phyloP scores from a whole-genome alignment of 2,113 vertebrate genomes.

The Gymnarchus niloticus region DNA sequence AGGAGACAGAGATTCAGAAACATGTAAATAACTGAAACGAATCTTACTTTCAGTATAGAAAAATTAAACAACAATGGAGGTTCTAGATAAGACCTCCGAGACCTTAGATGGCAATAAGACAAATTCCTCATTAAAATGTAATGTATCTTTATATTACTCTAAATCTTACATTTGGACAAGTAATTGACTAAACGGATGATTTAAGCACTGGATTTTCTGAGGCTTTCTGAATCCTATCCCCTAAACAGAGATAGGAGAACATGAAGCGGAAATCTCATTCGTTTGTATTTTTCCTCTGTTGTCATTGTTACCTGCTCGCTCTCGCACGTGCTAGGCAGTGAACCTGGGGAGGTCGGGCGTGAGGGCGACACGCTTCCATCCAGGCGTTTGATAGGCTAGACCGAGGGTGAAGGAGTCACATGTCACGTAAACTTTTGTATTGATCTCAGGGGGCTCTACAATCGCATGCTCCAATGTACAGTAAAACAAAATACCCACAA shows the following conservation, averaged over 20 bases:
- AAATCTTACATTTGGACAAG: constrained; percentile 10
- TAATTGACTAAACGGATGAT: constrained; percentile 1
- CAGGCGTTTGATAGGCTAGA: background rate
- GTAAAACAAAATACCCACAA: background rate
- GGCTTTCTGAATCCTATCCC: background rate
- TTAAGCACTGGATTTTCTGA: background rate
- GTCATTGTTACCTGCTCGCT: background rate
- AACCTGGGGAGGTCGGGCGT: too few species aligned
- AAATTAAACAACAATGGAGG: background rate
- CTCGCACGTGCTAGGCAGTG: too few species aligned
- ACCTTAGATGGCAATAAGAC: background rate
- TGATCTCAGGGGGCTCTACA: background rate
- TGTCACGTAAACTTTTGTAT: background rate
- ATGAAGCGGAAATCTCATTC: background rate
- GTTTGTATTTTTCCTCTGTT: background rate
- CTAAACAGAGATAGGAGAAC: background rate
- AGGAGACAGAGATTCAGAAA: constrained; percentile 43
- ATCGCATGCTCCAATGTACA: background rate
- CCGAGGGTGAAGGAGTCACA: background rate
- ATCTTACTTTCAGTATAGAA: background rate
- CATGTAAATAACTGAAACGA: constrained; percentile 43
- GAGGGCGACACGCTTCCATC: background rate
- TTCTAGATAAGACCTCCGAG: background rate
- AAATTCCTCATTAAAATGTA: background rate
- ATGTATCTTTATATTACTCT: constrained; percentile 7